A percentile compares a stretch with the other conserved stretches of the same genome.
phyloP scores from a whole-genome alignment of 2,797 vertebrate species.

The Moxostoma hubbsi region DNA sequence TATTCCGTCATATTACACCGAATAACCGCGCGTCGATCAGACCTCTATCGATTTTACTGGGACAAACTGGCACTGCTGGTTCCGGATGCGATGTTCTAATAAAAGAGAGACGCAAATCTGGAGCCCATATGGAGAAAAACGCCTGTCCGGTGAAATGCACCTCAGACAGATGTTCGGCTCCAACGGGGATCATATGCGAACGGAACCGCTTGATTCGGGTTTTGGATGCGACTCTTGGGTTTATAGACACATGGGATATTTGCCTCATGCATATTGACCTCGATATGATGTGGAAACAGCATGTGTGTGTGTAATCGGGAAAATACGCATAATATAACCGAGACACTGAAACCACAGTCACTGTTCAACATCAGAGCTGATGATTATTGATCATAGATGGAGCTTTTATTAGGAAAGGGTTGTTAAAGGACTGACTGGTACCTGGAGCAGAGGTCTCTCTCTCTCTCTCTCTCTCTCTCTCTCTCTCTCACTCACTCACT shows the following conservation, averaged over 20 bases:
- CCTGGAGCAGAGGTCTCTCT: no score
- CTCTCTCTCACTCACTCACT: no score
- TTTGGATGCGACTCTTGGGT: background rate
- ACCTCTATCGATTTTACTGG: background rate
- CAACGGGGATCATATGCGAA: background rate
- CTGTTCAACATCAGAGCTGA: background rate
- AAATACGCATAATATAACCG: constrained; percentile 13
- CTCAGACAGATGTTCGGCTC: background rate
- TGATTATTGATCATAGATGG: constrained; percentile 5
- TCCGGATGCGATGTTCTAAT: background rate
- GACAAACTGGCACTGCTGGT: background rate
- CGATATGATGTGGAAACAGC: constrained; percentile 12
- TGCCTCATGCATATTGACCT: constrained; percentile 26
- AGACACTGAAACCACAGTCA: background rate
- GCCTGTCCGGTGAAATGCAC: background rate
- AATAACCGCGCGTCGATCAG: background rate
- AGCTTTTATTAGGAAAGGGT: background rate
- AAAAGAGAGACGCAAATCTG: constrained; percentile 4
- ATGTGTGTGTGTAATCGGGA: background rate
- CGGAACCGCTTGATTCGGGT: background rate
- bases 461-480: no score
- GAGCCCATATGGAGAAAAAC: background rate
- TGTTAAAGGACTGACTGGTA: constrained; percentile 1
- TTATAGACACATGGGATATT: background rate
- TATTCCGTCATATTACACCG: background rate